Evolutionary conservation across 2,797 vertebrate species (phyloP), one percentile per base, ranked within the genome.

Genomic region (Carcharodon carcharias): DNA sequence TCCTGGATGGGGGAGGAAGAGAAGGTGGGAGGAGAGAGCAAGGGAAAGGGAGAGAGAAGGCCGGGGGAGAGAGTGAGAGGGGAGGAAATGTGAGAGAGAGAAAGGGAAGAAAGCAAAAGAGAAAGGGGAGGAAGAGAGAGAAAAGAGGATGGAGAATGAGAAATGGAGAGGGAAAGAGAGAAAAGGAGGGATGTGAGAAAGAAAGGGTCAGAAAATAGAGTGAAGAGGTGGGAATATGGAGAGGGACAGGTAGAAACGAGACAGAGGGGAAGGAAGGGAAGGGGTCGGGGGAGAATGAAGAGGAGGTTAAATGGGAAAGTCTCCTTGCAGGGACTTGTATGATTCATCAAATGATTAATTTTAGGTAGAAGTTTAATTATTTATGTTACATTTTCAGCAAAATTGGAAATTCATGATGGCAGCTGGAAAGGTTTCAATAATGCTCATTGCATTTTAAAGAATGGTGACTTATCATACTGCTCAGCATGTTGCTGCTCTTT

Each of bases 61-160:
- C 63, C 40, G 21, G 9, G 56, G 35, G 21, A 54, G 35, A 23
- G 56, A 73, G 65, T 14, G 28, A 67, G 69, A 28, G n/a, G 11
- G 45, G 11, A 18, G 50, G 8, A 61, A 1, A 11, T 21, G 5
- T 6, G 93, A 21, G 63, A 82, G 45, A 54, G 12, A 50, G 96
- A 96, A 21, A 0, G 96, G 96, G 97, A 96, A 96, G 96, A 92
- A 96, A 96, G 96, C 95, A 96, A 96, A 0, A 6, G 96, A 96
- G 96, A n/a, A 4, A 54, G 77, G 95, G 96, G 4, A 14, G 96
- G n/a, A 96, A 40, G 21, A 40, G 97, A 73, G 91, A 61, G 45
- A 61, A 71, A 85, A n/a, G 88, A 31, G 95, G 91, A 96, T 85
- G 26, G 91, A 96, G 96, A 96, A 96, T 96, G 97, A 73, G 28